Evolutionary conservation across 2,113 vertebrate species (phyloP).

Genomic region (Noturus placidus): DNA sequence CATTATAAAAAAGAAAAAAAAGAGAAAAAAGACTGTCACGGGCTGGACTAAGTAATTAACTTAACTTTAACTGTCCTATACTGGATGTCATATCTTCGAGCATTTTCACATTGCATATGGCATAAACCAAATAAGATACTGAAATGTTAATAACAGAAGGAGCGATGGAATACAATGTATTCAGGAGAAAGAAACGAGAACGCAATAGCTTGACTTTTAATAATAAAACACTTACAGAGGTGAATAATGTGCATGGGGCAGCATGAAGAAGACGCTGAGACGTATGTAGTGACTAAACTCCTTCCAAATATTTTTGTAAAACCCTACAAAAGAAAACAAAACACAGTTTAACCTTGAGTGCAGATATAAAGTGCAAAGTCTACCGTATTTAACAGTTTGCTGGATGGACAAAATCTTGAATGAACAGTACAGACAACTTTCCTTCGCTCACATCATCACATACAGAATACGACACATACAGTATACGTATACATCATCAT

Average conservation of each 20-base stretch:
- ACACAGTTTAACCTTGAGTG: not conserved
- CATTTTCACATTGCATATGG: not conserved
- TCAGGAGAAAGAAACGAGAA: not conserved
- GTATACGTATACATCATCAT: not conserved
- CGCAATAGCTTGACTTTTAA: not conserved
- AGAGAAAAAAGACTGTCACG: not conserved
- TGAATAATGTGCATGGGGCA: not conserved
- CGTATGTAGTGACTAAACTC: not conserved
- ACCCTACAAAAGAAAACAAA: not conserved
- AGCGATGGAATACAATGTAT: not conserved
- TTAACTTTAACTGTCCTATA: not conserved
- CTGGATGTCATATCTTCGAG: not conserved
- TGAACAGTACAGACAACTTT: not conserved
- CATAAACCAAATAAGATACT: not conserved
- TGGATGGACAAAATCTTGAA: not conserved
- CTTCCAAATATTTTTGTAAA: not conserved
- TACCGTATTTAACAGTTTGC: not conserved
- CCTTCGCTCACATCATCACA: not conserved
- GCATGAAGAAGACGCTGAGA: not conserved
- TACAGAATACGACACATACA: not conserved
- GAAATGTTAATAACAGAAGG: not conserved
- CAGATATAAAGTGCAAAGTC: not conserved
- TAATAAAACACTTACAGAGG: slow-evolving; percentile 37
- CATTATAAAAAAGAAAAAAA: not conserved
- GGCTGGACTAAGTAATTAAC: not conserved